Evolutionary conservation across 92 coral and sea anemone species (phyloP).

Genomic region (Paramuricea clavata): DNA sequence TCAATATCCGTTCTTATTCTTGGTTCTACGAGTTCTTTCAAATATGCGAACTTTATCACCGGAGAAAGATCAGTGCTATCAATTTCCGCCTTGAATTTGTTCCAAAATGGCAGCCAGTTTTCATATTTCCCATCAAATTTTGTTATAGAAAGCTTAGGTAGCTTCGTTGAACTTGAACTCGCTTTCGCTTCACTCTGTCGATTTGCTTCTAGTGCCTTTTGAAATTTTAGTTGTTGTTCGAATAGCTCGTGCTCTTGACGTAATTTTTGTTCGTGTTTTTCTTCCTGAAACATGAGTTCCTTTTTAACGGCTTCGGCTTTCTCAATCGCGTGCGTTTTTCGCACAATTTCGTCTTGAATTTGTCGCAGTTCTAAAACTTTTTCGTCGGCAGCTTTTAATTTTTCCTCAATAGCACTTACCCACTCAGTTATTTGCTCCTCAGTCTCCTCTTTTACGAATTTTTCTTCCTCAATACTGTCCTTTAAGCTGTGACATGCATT

Average conservation of each 20-base stretch:
- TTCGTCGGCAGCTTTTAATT: conserved; percentile 26
- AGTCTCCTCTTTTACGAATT: background rate
- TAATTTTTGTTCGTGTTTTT: conserved; percentile 2
- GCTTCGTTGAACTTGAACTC: conserved; percentile 27
- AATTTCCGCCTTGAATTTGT: too few species aligned
- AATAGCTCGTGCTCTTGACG: conserved; percentile 1
- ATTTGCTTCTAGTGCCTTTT: too few species aligned
- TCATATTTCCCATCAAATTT: conserved; percentile 35
- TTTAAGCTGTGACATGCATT: conserved; percentile 23
- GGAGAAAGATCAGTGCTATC: too few species aligned
- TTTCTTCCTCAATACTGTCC: conserved; percentile 31
- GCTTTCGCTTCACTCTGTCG: background rate
- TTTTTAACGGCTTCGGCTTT: background rate
- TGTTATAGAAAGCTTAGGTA: conserved; percentile 48
- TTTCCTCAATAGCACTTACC: background rate
- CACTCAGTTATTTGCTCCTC: conserved; percentile 27
- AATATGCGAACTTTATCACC: too few species aligned
- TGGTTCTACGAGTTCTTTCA: too few species aligned
- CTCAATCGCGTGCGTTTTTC: background rate
- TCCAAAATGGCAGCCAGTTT: conserved; percentile 56
- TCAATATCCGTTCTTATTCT: too few species aligned
- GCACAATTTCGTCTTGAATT: conserved; percentile 14
- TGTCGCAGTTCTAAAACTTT: background rate
- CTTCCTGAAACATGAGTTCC: background rate
- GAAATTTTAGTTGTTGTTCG: background rate